These are phyloP conservation scores for Clunio marinus DNA, from an alignment of 2,888 invertebrate genomes.

Conservation along the genomic window DNA sequence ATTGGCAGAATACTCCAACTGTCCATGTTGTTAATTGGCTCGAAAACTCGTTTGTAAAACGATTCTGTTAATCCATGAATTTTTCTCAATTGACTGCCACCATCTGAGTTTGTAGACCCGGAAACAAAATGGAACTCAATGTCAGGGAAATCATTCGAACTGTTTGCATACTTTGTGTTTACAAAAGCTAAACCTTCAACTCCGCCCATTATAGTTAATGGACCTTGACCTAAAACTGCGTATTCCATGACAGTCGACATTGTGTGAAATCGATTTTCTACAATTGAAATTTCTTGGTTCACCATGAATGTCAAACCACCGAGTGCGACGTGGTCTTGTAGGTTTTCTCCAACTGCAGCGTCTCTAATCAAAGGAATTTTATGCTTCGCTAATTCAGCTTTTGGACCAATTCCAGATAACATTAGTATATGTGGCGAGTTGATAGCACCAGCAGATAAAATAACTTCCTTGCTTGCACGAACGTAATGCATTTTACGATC, in stretches of 20 bases:
- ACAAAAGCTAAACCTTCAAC: slow-evolving; percentile 87
- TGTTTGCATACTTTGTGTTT: slow-evolving; percentile 79
- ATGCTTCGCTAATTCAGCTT: slow-evolving; percentile 65
- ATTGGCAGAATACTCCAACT: slow-evolving; percentile 82
- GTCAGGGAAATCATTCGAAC: slow-evolving; percentile 77
- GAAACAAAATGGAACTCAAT: slow-evolving; percentile 86
- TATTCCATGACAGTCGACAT: slow-evolving; percentile 77
- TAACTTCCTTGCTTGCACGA: slow-evolving; percentile 77
- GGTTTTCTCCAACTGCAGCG: slow-evolving; percentile 75
- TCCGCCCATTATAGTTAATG: slow-evolving; percentile 80
- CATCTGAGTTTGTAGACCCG: slow-evolving; percentile 81
- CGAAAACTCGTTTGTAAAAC: slow-evolving; percentile 71
- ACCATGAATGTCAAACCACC: slow-evolving; percentile 81
- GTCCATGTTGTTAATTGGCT: slow-evolving; percentile 70
- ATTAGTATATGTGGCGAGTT: slow-evolving; percentile 92
- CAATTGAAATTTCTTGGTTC: slow-evolving; percentile 72
- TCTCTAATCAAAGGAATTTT: slow-evolving; percentile 77
- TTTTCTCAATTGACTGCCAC: slow-evolving; percentile 74
- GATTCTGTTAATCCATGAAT: slow-evolving; percentile 70
- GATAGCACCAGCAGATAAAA: slow-evolving; percentile 84
- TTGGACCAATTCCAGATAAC: slow-evolving; percentile 84
- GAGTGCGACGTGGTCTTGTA: slow-evolving; percentile 84
- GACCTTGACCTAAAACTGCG: slow-evolving; percentile 77
- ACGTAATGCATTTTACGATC: slow-evolving; percentile 69
- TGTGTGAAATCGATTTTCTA: slow-evolving; percentile 72